Conservation (phyloP, 2,113 vertebrate species). For the Brachirus orientalis region DNA sequence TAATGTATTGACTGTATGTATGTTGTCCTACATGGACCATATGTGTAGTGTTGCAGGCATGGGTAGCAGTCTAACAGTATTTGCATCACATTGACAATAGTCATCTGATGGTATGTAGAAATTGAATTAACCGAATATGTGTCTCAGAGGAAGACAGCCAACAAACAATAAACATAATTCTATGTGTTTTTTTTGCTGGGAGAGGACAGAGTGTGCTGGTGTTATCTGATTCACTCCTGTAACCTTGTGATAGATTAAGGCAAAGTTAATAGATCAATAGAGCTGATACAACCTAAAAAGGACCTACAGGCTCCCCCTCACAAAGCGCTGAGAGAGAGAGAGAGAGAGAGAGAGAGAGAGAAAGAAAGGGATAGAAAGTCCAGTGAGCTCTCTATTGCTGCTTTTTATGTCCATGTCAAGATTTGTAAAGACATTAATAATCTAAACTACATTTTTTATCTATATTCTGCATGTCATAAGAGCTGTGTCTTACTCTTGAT, state of each 20-base stretch:
- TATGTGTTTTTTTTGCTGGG: conserved; percentile 8
- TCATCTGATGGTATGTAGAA: no score
- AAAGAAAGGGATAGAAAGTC: conserved; percentile 1
- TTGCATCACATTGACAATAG: no score
- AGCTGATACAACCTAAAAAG: conserved; percentile 28
- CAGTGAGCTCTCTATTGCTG: conserved; percentile 1
- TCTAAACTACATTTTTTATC: no score
- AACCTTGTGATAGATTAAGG: conserved; percentile 47
- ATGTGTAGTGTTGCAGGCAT: no score
- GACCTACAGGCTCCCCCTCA: conserved; percentile 11
- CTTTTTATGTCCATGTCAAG: no score
- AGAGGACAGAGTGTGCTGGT: conserved; percentile 12
- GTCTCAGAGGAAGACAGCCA: not conserved
- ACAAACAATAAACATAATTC: conserved; percentile 18
- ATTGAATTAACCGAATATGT: no score
- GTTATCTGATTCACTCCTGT: conserved; percentile 27
- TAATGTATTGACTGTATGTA: no score
- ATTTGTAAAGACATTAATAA: no score
- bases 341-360: conserved; percentile 1
- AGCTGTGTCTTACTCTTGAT: no score
- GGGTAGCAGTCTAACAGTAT: no score
- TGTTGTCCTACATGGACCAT: no score
- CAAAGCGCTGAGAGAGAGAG: conserved; percentile 4
- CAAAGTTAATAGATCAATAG: conserved; percentile 42
- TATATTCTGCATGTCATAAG: no score